Base-by-base conservation (phyloP, 1,140 invertebrate genomes). In the Trichonephila clavata region DNA sequence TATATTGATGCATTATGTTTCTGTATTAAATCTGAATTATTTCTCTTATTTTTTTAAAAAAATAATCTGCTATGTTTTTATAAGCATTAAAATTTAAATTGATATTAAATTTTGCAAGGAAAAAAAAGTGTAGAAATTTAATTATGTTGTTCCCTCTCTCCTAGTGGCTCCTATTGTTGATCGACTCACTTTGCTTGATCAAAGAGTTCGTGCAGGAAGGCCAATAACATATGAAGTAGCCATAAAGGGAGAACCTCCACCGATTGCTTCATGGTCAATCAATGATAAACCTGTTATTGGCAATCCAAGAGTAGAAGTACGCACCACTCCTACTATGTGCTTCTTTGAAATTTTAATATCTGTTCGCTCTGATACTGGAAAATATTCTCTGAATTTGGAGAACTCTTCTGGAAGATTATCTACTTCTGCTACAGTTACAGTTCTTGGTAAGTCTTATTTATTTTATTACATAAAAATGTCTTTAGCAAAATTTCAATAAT, bases 201-300 rank as follows among this genome's bases (percentile, higher is more conserved):
- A 99, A 86, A 97, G 97, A 57, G 98, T 99, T 2, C 97, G 97
- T 95, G 98, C 98, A 92, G 98, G 98, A 88, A 98, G 98, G 94
- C 97, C 98, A 80, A 98, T 99, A 94, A 97, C 97, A 92, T 99
- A 98, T 96, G 97, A 97, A 90, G 97, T 99, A 93, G 98, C 98
- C 27, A 98, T 99, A 93, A 95, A 95, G 91, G 96, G 96, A 14
- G 96, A 96, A 86, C 96, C 96, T n/a, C 95, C 96, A 50, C 96
- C 96, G 14, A 97, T 96, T 24, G 97, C 97, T 24, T 98, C 97
- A 95, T 99, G 99, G 99, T 97, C 97, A 39, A 97, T 98, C 93
- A 98, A 99, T 96, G 98, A 98, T 83, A 97, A 98, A 94, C 96
- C 97, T n/a, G 96, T 98, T 24, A 95, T 96, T n/a, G 95, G 96